A percentile compares a stretch with the other conserved stretches of the same genome.
These are phyloP conservation scores for Bufo bufo DNA, from an alignment of 2,113 vertebrate genomes.

Conservation along the genomic window DNA sequence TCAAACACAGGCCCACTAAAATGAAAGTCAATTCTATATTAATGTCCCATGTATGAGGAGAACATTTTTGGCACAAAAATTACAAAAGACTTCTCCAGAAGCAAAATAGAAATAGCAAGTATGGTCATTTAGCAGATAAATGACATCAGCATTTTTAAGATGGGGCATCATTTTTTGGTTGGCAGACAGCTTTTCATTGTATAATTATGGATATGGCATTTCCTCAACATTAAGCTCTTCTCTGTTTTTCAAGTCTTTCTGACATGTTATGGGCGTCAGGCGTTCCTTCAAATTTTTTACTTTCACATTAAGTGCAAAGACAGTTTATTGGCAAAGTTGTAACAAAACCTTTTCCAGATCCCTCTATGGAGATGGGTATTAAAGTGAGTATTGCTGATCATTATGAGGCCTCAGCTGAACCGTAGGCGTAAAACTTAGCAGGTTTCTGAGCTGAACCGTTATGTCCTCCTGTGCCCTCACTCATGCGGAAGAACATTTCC, in stretches of 20 bases:
- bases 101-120: neutral
- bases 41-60: neutral
- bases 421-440: constrained; percentile 87
- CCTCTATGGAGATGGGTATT: neutral
- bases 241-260: neutral
- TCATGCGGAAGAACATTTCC: constrained; percentile 90
- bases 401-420: constrained; percentile 71
- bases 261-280: neutral
- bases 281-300: constrained; percentile 6
- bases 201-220: neutral
- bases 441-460: constrained; percentile 77
- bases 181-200: neutral
- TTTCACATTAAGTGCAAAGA: neutral
- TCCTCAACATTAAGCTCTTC: neutral
- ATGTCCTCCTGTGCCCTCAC: constrained; percentile 67
- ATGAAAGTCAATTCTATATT: neutral
- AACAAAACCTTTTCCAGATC: neutral
- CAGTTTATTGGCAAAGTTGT: neutral
- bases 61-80: neutral
- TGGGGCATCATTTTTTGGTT: neutral
- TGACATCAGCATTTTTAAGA: neutral
- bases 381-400: neutral
- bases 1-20: neutral
- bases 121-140: neutral
- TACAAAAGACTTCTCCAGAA: neutral